Percentiles rank a stretch among this genome's conserved stretches.
These are phyloP conservation scores for Zeuzera pyrina DNA, from an alignment of 2,888 invertebrate genomes.

Conservation along the genomic window DNA sequence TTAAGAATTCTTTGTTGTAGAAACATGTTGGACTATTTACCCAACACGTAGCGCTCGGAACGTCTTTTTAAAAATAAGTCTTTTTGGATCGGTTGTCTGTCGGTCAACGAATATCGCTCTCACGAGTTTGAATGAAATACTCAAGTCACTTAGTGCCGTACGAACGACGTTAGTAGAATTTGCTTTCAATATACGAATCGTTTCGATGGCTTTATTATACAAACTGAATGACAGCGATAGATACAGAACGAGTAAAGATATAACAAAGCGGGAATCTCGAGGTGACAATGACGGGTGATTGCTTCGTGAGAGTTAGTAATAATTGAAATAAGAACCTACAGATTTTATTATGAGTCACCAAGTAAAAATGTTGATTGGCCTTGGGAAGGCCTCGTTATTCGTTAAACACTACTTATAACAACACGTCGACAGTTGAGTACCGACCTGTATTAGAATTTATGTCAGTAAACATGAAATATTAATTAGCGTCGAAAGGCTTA, in stretches of 20 bases:
- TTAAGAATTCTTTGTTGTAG: conserved; percentile 71
- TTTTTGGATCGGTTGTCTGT: conserved; percentile 45
- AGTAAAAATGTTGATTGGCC: conserved; percentile 50
- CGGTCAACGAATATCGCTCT: conserved; percentile 56
- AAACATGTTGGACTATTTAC: conserved; percentile 72
- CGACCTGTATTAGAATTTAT: too few relatives aligned
- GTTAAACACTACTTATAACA: too few relatives aligned
- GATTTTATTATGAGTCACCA: conserved; percentile 51
- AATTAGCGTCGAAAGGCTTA: too few relatives aligned
- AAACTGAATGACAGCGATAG: conserved; percentile 49
- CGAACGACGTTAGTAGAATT: conserved; percentile 62
- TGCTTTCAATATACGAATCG: conserved; percentile 60
- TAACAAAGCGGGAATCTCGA: conserved; percentile 46
- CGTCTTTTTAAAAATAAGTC: conserved; percentile 55
- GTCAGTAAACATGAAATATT: too few relatives aligned
- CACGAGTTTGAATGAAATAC: conserved; percentile 63
- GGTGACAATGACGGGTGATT: conserved; percentile 69
- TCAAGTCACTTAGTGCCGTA: conserved; percentile 61
- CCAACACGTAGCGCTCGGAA: conserved; percentile 63
- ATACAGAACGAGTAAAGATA: conserved; percentile 43
- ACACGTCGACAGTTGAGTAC: too few relatives aligned
- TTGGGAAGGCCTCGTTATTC: conserved; percentile 22
- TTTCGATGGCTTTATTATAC: conserved; percentile 64
- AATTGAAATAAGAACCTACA: conserved; percentile 56
- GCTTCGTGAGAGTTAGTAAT: conserved; percentile 58